These are phyloP conservation scores for Lasioglossum baleicum DNA, from an alignment of 1,140 invertebrate species.

Conservation along the genomic window DNA sequence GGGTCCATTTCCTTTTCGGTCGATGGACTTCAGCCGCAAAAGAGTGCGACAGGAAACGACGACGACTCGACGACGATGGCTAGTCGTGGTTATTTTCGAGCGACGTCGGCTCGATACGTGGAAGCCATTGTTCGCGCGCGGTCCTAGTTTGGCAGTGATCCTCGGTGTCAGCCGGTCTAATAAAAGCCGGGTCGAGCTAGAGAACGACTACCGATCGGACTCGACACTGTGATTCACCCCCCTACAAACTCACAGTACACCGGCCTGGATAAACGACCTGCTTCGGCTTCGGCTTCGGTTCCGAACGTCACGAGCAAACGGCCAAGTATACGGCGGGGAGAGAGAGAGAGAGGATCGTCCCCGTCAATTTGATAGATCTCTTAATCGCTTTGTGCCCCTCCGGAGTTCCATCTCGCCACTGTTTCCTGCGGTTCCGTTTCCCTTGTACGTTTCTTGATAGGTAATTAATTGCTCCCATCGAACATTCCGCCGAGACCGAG, in stretches of 20 bases:
- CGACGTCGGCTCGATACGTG: slow-evolving; percentile 52
- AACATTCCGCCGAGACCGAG: background rate
- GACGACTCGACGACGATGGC: background rate
- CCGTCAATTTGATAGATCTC: slow-evolving; percentile 13
- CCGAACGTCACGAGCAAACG: background rate
- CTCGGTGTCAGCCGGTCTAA: slow-evolving; percentile 69
- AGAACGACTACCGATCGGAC: slow-evolving; percentile 51
- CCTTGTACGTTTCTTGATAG: background rate
- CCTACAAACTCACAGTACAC: background rate
- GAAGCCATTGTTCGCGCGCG: slow-evolving; percentile 70
- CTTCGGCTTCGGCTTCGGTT: background rate
- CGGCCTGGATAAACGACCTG: slow-evolving; percentile 47
- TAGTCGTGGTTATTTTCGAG: slow-evolving; percentile 67
- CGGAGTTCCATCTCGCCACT: background rate
- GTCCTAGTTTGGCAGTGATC: slow-evolving; percentile 73
- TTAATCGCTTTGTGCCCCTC: slow-evolving; percentile 1
- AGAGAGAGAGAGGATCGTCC: background rate
- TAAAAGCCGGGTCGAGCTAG: slow-evolving; percentile 66
- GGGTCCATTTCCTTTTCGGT: slow-evolving; percentile 27
- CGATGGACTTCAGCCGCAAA: slow-evolving; percentile 20
- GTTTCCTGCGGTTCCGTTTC: background rate
- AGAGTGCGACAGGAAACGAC: slow-evolving; percentile 45
- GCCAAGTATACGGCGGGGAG: background rate
- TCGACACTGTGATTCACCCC: slow-evolving; percentile 49
- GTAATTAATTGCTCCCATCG: slow-evolving; percentile 9